Percentiles rank a stretch among this genome's conserved stretches.
Evolutionary conservation across 2,888 invertebrate species (phyloP).

Genomic region (Drosophila austrosaltans): DNA sequence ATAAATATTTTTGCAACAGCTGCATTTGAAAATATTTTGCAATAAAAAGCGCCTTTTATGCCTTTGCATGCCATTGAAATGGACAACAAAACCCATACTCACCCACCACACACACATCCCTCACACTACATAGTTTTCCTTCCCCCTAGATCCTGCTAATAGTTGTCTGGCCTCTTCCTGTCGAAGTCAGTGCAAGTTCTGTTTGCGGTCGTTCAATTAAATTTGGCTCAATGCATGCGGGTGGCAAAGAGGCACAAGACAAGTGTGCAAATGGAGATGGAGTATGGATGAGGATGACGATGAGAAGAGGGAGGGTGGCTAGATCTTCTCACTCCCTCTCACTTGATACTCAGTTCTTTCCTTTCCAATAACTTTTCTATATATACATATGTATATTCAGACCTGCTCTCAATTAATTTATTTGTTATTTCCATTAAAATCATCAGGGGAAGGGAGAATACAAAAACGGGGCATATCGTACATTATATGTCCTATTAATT

Average conservation of each 20-base stretch:
- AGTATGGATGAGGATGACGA: conserved; percentile 28
- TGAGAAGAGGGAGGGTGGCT: neutral
- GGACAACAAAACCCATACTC: conserved; percentile 33
- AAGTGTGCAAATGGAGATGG: neutral
- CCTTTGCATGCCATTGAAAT: conserved; percentile 48
- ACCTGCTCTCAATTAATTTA: conserved; percentile 71
- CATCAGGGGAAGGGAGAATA: conserved; percentile 39
- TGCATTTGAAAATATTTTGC: conserved; percentile 73
- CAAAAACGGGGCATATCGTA: conserved; percentile 52
- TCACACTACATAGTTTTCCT: conserved; percentile 11
- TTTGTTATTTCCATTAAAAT: conserved; percentile 77
- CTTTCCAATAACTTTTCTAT: conserved; percentile 7
- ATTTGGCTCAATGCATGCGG: conserved; percentile 75
- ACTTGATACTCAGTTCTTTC: conserved; percentile 70
- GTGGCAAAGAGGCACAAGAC: conserved; percentile 31
- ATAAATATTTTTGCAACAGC: conserved; percentile 76
- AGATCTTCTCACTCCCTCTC: conserved; percentile 51
- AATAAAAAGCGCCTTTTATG: conserved; percentile 70
- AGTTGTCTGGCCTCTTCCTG: conserved; percentile 52
- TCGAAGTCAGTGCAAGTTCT: conserved; percentile 52
- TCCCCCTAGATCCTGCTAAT: conserved; percentile 43
- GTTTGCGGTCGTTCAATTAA: conserved; percentile 71
- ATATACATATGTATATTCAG: neutral
- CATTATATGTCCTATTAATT: conserved; percentile 78
- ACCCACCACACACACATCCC: conserved; percentile 2